Evolutionary conservation across 1,140 invertebrate species (phyloP).

Genomic region (Pseudomyrmex concolor): DNA sequence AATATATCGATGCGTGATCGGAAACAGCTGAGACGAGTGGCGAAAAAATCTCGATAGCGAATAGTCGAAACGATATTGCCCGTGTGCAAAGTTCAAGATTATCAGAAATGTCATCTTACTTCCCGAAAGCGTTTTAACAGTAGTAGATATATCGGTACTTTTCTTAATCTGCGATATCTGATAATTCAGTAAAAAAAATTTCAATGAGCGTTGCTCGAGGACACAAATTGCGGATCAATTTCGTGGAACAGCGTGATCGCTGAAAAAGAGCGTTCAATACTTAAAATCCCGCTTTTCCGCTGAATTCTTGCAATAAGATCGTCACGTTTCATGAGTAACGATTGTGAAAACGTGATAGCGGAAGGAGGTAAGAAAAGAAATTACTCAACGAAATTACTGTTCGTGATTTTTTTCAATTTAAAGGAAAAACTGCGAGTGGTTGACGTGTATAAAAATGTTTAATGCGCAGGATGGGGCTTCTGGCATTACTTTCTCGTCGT

Average conservation of each 20-base stretch:
- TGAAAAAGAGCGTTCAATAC: not conserved
- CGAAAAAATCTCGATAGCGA: not conserved
- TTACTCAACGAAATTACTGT: not conserved
- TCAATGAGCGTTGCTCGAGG: not conserved
- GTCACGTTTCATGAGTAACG: conserved; percentile 61
- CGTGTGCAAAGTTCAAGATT: not conserved
- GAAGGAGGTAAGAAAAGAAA: conserved; percentile 67
- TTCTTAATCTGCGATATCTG: not conserved
- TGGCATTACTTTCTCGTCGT: conserved; percentile 71
- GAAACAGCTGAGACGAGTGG: not conserved
- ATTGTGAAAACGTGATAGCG: conserved; percentile 66
- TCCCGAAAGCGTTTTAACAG: not conserved
- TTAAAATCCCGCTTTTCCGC: not conserved
- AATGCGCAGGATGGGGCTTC: conserved; percentile 73
- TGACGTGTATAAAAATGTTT: conserved; percentile 11
- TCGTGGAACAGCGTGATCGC: too few species aligned
- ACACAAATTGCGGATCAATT: not conserved
- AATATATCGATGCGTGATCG: conserved; percentile 1
- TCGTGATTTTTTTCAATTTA: not conserved
- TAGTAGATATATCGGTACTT: not conserved
- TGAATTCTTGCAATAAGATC: conserved; percentile 6
- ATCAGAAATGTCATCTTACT: not conserved
- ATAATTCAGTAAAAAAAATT: conserved; percentile 1
- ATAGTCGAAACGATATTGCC: not conserved
- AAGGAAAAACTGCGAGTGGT: not conserved